Evolutionary conservation across 2,888 invertebrate genomes (phyloP), one percentile per base, ranked within the genome.

Genomic region (Drosophila atroscutellata): DNA sequence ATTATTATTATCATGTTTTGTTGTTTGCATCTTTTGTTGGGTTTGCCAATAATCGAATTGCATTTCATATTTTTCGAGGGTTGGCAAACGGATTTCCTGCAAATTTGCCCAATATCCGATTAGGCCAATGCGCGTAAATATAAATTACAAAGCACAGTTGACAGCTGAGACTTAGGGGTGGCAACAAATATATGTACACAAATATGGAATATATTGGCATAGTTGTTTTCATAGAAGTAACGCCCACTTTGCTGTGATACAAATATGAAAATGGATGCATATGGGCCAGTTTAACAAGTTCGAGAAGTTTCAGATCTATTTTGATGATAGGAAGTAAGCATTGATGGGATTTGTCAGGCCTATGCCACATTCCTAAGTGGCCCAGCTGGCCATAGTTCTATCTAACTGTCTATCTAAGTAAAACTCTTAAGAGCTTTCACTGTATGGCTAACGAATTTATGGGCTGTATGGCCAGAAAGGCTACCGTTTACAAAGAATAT

Each of bases 1-100:
- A 77, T 72, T 77, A 66, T 77, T 77, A 54, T 72, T 65, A 71
- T 65, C 61, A 62, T 74, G 52, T 72, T 72, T 50, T 24, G 30
- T 34, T 45, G 49, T 15, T 54, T 52, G 34, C 64, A 66, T 70
- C 52, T 56, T 59, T 80, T 76, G 72, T 67, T 71, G 34, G 56
- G 77, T 32, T 42, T 70, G 63, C 37, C 60, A 73, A 73, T 72
- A 77, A 83, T 69, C 73, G 81, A 77, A 89, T 75, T 81, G 81
- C 76, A 83, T 78, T 49, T 50, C 63, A 32, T 45, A 18, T 56
- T 39, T 45, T 54, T 45, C n/a, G 57, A 28, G 77, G 89, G 86
- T 86, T 72, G 84, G 47, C 69, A 59, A 56, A 58, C 82, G 90
- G 90, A 86, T 89, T 70, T 90, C 90, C 90, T 69, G 75, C 65